Base-by-base conservation (phyloP, 1,140 invertebrate species). In the Drosophila ironensis region DNA sequence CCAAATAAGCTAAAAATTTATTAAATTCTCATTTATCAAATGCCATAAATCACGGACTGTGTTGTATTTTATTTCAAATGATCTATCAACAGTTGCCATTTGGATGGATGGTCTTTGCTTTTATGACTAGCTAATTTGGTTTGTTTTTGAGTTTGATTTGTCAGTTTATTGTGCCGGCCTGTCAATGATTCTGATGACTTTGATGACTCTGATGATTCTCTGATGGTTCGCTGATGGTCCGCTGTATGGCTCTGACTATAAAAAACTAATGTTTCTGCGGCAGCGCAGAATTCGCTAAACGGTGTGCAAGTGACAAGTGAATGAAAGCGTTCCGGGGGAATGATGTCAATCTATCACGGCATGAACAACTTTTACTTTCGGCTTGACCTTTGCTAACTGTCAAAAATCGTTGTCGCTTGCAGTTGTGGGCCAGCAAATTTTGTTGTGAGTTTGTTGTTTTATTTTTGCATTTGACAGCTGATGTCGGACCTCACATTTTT, bases 11-110 rank as follows among this genome's bases (percentile, higher is more conserved):
- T 60, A 60, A 48, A 78, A 80, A 80, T 86, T 84, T 86, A 84
- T 84, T 84, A 84, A 84, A 84, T 84, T 75, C 80, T 80, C 80
- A 84, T 84, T 84, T 84, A 84, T 86, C 80, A 86, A 70, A 86
- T 54, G 74, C 72, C 80, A 84, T 84, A 86, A 84, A 84, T 84
- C 80, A 84, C 73, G 69, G 63, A 40, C 48, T 20, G 4, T 20
- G 6, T 53, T 77, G 70, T 75, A 61, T 70, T 66, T 60, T 59
- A 53, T 61, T 61, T 66, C 33, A 69, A 84, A 82, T 82, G 77
- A 84, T 84, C 77, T 82, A 84, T 82, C 78, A 82, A 77, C 77
- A 84, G 80, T 86, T 84, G 78, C 78, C 77, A 70, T 84, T 86
- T 57, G 47, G 64, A 30, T 59, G 35, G 54, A 16, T 24, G 4